A percentile compares a stretch with the other conserved stretches of the same genome.
Evolutionary conservation across 2,797 vertebrate genomes (phyloP).

Genomic region (Fundulus diaphanus): DNA sequence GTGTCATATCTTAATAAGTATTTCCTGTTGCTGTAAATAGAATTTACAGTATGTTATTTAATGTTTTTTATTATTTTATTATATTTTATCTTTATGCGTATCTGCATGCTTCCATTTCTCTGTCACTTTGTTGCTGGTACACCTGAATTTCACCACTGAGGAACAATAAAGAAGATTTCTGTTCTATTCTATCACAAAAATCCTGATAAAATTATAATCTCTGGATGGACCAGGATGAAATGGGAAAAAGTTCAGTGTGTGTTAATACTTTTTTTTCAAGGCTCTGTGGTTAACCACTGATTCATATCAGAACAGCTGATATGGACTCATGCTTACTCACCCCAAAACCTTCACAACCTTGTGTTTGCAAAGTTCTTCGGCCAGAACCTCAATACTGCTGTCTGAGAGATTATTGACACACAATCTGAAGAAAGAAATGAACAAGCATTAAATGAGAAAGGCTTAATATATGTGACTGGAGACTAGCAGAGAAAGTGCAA

Average conservation of each 20-base stretch:
- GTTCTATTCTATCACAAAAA: not conserved
- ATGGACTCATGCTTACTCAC: constrained; percentile 74
- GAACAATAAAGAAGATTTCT: too few relatives aligned
- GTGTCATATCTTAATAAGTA: too few relatives aligned
- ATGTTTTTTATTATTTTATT: too few relatives aligned
- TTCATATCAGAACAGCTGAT: not conserved
- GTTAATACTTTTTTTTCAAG: too few relatives aligned
- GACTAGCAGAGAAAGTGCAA: not conserved
- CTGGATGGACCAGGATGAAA: not conserved
- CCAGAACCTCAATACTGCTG: constrained; percentile 86
- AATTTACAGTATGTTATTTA: too few relatives aligned
- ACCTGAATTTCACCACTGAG: too few relatives aligned
- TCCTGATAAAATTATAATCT: not conserved
- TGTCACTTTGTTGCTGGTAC: too few relatives aligned
- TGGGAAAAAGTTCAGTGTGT: not conserved
- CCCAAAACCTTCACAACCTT: constrained; percentile 86
- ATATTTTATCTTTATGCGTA: too few relatives aligned
- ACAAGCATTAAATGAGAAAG: not conserved
- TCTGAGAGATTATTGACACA: constrained; percentile 93
- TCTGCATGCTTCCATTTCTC: too few relatives aligned
- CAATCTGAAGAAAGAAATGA: constrained; percentile 76
- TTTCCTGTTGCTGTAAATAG: too few relatives aligned
- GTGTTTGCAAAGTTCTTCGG: constrained; percentile 89
- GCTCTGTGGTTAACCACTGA: not conserved
- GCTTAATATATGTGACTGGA: not conserved